Evolutionary conservation across 1,140 invertebrate species (phyloP).

Genomic region (Hylyphantes graminicola): DNA sequence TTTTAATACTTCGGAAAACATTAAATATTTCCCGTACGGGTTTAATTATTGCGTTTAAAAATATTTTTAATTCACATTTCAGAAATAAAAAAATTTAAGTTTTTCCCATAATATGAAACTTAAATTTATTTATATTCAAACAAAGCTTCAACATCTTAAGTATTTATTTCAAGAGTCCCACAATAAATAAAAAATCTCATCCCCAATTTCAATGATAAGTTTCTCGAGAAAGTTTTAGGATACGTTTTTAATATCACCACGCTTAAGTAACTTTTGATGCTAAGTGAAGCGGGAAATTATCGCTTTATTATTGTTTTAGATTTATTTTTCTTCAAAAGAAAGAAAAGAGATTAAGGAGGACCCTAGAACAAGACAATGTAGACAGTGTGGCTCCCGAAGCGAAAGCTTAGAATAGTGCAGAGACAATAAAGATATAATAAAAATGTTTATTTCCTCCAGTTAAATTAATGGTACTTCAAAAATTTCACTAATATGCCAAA

Average conservation of each 20-base stretch:
- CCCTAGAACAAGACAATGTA: constrained; percentile 3
- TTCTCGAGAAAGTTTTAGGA: constrained; percentile 20
- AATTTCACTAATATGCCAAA: too few species aligned
- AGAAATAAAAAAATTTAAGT: too few species aligned
- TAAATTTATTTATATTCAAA: too few species aligned
- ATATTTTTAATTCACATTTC: too few species aligned
- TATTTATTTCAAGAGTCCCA: too few species aligned
- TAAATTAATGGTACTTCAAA: neutral
- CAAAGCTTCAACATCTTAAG: too few species aligned
- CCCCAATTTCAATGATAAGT: constrained; percentile 18
- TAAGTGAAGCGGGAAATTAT: constrained; percentile 37
- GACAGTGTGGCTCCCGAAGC: constrained; percentile 7
- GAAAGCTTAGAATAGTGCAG: neutral
- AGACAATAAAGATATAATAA: neutral
- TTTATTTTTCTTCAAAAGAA: constrained; percentile 8
- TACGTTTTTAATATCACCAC: constrained; percentile 25
- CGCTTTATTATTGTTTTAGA: constrained; percentile 31
- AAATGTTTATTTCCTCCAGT: neutral
- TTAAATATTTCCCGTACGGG: too few species aligned
- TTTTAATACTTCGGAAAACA: too few species aligned
- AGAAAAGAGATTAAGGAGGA: neutral
- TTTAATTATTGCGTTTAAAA: too few species aligned
- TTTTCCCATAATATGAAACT: too few species aligned
- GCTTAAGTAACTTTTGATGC: constrained; percentile 36
- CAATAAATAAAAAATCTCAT: neutral